These are phyloP conservation scores for Colossoma macropomum DNA, from an alignment of 2,113 vertebrate species.

Conservation along the genomic window DNA sequence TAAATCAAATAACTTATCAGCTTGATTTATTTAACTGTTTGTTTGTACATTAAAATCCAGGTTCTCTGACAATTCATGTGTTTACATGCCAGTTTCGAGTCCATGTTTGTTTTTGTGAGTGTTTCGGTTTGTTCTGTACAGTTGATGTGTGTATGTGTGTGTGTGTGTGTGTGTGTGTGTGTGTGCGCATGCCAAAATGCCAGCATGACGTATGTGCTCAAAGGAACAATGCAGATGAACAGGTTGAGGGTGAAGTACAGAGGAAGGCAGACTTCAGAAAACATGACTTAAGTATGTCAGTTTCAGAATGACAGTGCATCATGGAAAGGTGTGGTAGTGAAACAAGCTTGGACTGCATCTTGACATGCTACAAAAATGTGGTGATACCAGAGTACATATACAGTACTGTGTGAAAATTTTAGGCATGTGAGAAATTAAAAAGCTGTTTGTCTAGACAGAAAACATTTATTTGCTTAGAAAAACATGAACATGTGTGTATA, in stretches of 20 bases:
- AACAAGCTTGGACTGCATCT: background rate
- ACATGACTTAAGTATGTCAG: background rate
- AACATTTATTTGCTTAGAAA: too few species aligned
- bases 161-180: background rate
- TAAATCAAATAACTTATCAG: too few species aligned
- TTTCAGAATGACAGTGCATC: background rate
- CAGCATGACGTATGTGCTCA: background rate
- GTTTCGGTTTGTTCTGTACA: background rate
- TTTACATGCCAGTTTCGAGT: background rate
- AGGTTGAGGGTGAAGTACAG: conserved; percentile 28
- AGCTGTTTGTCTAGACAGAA: too few species aligned
- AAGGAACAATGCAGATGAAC: conserved; percentile 40
- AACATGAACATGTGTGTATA: too few species aligned
- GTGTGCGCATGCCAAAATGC: background rate
- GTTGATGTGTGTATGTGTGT: background rate
- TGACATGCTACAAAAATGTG: background rate
- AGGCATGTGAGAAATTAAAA: too few species aligned
- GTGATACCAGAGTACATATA: background rate
- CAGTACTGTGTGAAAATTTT: too few species aligned
- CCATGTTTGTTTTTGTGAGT: background rate
- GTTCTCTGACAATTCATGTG: background rate
- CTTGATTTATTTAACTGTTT: too few species aligned
- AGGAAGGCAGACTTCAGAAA: background rate
- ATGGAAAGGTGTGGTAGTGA: conserved; percentile 1
- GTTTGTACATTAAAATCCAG: too few species aligned